phyloP scores from a whole-genome alignment of 2,797 vertebrate genomes.

The Lithobates pipiens region DNA sequence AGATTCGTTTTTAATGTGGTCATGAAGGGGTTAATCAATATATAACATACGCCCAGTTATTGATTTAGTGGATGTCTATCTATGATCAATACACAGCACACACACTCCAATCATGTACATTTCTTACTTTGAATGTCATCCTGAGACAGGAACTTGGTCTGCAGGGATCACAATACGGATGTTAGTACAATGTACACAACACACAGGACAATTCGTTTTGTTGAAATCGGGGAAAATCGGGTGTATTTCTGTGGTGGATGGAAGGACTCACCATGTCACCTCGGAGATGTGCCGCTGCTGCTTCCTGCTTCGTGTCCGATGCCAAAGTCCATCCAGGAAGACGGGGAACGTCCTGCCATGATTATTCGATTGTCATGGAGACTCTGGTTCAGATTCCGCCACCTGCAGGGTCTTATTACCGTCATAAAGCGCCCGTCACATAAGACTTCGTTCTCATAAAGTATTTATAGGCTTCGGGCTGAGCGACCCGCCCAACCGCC shows the following conservation, averaged over 20 bases:
- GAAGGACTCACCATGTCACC: conserved; percentile 70
- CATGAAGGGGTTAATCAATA: too few relatives aligned
- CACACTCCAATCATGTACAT: not conserved
- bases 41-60: too few relatives aligned
- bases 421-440: conserved; percentile 18
- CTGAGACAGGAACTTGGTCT: conserved; percentile 96
- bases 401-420: conserved; percentile 34
- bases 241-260: too few relatives aligned
- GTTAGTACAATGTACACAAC: not conserved
- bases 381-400: conserved; percentile 70
- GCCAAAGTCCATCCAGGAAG: conserved; percentile 72
- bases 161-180: conserved; percentile 5
- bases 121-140: conserved; percentile 91
- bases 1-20: too few relatives aligned
- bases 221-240: not conserved
- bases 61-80: too few relatives aligned
- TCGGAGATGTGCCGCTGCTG: not conserved
- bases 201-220: not conserved
- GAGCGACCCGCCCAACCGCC: not conserved
- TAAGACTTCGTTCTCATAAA: conserved; percentile 19
- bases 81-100: too few relatives aligned
- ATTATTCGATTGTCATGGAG: conserved; percentile 83
- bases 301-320: conserved; percentile 4
- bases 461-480: conserved; percentile 9
- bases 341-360: conserved; percentile 71